Percentiles rank a stretch among this genome's conserved stretches.
Conservation (phyloP, 2,797 vertebrate genomes). For the Diglossa cyanea region DNA sequence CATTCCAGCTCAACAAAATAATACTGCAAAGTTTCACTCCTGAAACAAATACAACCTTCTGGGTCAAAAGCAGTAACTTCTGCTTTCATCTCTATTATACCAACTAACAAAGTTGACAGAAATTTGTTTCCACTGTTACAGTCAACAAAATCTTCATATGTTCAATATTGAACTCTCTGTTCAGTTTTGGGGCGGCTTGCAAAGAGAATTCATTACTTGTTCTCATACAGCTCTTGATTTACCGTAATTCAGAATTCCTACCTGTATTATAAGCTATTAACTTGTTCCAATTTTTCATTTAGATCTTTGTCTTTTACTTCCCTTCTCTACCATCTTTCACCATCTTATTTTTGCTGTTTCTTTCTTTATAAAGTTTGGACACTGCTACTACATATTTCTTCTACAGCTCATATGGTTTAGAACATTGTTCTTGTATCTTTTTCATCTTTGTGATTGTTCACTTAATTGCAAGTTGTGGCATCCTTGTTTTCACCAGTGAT, state of each 20-base stretch:
- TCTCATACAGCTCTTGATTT: background rate
- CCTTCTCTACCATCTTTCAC: background rate
- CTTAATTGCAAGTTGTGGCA: background rate
- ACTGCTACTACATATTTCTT: background rate
- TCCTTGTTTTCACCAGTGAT: background rate
- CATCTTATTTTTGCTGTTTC: background rate
- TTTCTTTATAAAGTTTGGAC: background rate
- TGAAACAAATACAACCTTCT: background rate
- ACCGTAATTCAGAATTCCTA: background rate
- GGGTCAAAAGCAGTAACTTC: background rate
- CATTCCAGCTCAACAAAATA: conserved; percentile 11
- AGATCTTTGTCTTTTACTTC: background rate
- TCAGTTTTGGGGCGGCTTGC: background rate
- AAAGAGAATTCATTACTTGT: background rate
- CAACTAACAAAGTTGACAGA: background rate
- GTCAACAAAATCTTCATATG: background rate
- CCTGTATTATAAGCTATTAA: background rate
- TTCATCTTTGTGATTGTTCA: background rate
- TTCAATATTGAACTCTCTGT: background rate
- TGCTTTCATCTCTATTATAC: background rate
- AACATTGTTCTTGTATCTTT: background rate
- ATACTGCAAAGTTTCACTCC: background rate
- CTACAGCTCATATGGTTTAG: background rate
- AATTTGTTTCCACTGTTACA: background rate
- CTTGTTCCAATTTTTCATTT: background rate